A percentile compares a stretch with the other conserved stretches of the same genome.
phyloP scores from a whole-genome alignment of 1,140 invertebrate genomes.

The Lordiphosa clarofinis region DNA sequence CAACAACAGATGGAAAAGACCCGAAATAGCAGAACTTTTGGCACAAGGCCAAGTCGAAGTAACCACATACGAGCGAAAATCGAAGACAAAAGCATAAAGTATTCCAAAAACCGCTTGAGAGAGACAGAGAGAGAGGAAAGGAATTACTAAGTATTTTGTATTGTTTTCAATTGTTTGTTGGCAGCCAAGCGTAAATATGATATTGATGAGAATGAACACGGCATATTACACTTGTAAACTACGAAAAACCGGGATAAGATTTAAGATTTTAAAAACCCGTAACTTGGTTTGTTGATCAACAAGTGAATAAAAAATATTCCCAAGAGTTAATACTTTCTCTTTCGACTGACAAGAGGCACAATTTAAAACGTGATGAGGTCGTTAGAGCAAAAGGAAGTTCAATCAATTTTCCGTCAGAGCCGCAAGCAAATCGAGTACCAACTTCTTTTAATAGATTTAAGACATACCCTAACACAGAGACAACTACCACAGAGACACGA shows the following conservation, averaged over 20 bases:
- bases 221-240: not conserved
- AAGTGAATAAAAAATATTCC: too few relatives aligned
- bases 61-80: constrained; percentile 19
- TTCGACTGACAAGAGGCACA: too few relatives aligned
- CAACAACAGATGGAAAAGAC: constrained; percentile 43
- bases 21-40: constrained; percentile 53
- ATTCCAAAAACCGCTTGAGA: constrained; percentile 8
- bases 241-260: too few relatives aligned
- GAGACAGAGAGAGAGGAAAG: constrained; percentile 23
- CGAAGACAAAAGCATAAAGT: constrained; percentile 46
- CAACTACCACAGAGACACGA: not conserved
- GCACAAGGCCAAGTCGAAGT: constrained; percentile 64
- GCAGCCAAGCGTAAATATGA: constrained; percentile 72
- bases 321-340: too few relatives aligned
- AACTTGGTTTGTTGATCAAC: too few relatives aligned
- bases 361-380: too few relatives aligned
- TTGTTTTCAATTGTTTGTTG: constrained; percentile 74
- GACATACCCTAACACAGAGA: not conserved
- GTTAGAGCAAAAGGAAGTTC: too few relatives aligned
- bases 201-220: constrained; percentile 64
- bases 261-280: too few relatives aligned
- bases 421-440: constrained; percentile 37
- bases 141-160: constrained; percentile 74
- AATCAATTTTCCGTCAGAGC: constrained; percentile 1
- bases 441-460: constrained; percentile 34